A percentile compares a stretch with the other conserved stretches of the same genome.
Evolutionary conservation across 2,113 vertebrate species (phyloP).

Genomic region (Bagarius yarrelli): DNA sequence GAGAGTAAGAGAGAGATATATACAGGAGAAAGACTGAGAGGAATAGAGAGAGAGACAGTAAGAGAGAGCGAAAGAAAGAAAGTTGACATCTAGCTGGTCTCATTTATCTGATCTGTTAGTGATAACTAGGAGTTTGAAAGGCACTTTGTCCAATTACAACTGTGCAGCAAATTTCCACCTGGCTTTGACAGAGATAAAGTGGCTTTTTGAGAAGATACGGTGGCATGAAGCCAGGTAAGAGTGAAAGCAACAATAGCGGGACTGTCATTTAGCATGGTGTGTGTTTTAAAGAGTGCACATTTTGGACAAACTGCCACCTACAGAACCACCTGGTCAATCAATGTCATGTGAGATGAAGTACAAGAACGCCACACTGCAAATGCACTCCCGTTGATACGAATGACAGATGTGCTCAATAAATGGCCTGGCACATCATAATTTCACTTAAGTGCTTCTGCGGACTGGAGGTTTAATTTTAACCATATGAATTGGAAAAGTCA

Average conservation of each 20-base stretch:
- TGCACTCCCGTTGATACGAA: slow-evolving; percentile 43
- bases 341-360: slow-evolving; percentile 25
- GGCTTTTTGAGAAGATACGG: slow-evolving; percentile 81
- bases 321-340: slow-evolving; percentile 28
- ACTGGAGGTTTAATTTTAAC: slow-evolving; percentile 41
- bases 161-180: slow-evolving; percentile 84
- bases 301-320: slow-evolving; percentile 40
- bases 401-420: slow-evolving; percentile 53
- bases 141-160: slow-evolving; percentile 94
- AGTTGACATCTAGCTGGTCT: slow-evolving; percentile 65
- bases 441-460: slow-evolving; percentile 35
- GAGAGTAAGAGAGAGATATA: slow-evolving; percentile 29
- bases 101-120: slow-evolving; percentile 74
- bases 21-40: no score
- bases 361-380: not conserved
- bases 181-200: slow-evolving; percentile 90
- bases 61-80: slow-evolving; percentile 32
- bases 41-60: not conserved
- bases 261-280: slow-evolving; percentile 62
- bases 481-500: slow-evolving; percentile 42
- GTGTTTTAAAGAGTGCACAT: slow-evolving; percentile 20
- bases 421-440: slow-evolving; percentile 49
- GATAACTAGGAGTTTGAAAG: slow-evolving; percentile 80
- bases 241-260: slow-evolving; percentile 70
- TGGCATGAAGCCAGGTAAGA: slow-evolving; percentile 78